phyloP scores from a whole-genome alignment of 1,140 invertebrate species.

The Tetraneura akinire region DNA sequence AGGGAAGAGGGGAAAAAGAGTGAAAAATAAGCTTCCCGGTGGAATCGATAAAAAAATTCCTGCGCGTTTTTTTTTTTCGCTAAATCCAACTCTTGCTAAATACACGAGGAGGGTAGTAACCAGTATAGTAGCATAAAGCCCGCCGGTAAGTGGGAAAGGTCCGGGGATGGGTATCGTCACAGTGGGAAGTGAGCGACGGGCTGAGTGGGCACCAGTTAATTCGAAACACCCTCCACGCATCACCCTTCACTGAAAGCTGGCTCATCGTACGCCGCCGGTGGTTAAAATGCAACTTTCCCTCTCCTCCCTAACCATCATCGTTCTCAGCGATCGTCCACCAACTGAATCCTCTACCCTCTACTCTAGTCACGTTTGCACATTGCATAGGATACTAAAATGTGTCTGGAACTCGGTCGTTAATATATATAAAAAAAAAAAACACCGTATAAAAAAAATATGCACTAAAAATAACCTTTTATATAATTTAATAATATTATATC shows the following conservation, averaged over 20 bases:
- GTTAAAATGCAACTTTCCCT: conserved; percentile 4
- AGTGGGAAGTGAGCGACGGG: neutral
- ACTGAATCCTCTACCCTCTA: neutral
- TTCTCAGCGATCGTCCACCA: neutral
- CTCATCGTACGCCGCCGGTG: neutral
- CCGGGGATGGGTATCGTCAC: conserved; percentile 13
- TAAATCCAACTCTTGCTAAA: neutral
- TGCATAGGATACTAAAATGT: neutral
- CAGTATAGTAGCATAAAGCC: neutral
- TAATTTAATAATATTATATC: too few species aligned
- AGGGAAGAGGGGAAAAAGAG: conserved; percentile 8
- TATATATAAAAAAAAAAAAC: neutral
- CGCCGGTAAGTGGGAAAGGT: neutral
- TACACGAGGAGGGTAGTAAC: neutral
- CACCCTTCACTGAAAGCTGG: neutral
- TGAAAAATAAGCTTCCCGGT: conserved; percentile 46
- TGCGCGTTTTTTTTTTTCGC: conserved; percentile 44
- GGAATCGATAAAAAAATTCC: conserved; percentile 51
- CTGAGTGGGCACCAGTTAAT: conserved; percentile 41
- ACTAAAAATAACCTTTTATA: too few species aligned
- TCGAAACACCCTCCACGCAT: conserved; percentile 6
- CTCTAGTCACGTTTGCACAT: neutral
- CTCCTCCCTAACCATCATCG: neutral
- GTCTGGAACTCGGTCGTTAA: neutral
- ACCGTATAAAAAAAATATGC: too few species aligned